Percentiles rank a stretch among this genome's conserved stretches.
Evolutionary conservation across 23 tunicate species (phyloP).

Genomic region (Ascidia mentula): DNA sequence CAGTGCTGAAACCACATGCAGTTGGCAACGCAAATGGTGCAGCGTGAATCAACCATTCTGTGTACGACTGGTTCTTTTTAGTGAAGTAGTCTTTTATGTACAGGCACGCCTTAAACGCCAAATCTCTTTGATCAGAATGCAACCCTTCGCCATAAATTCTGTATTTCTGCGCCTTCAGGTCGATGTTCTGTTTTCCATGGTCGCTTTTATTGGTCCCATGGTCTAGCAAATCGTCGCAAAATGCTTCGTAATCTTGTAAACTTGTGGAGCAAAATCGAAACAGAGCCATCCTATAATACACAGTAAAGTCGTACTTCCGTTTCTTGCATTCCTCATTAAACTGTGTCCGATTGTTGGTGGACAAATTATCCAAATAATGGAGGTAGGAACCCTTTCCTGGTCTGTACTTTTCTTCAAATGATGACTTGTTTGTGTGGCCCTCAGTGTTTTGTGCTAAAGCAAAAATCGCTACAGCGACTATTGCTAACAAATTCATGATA

Average conservation of each 20-base stretch:
- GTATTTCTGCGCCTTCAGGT: background rate
- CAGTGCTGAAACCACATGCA: slow-evolving; percentile 39
- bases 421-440: background rate
- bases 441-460: background rate
- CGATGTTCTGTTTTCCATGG: background rate
- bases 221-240: background rate
- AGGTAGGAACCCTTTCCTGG: slow-evolving; percentile 20
- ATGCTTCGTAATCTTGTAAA: background rate
- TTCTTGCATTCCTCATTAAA: slow-evolving; percentile 18
- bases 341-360: background rate
- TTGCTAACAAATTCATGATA: background rate
- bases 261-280: slow-evolving; percentile 26
- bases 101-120: slow-evolving; percentile 25
- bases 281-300: slow-evolving; percentile 46
- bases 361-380: slow-evolving; percentile 7
- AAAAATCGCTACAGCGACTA: background rate
- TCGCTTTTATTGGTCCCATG: background rate
- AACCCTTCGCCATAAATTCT: slow-evolving; percentile 23
- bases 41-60: slow-evolving; percentile 48
- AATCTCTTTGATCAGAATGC: background rate
- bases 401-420: background rate
- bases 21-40: slow-evolving; percentile 39
- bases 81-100: slow-evolving; percentile 22
- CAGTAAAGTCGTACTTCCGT: slow-evolving; percentile 26
- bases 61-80: slow-evolving; percentile 5